phyloP scores from a whole-genome alignment of 2,797 vertebrate genomes.

The Falco naumanni region DNA sequence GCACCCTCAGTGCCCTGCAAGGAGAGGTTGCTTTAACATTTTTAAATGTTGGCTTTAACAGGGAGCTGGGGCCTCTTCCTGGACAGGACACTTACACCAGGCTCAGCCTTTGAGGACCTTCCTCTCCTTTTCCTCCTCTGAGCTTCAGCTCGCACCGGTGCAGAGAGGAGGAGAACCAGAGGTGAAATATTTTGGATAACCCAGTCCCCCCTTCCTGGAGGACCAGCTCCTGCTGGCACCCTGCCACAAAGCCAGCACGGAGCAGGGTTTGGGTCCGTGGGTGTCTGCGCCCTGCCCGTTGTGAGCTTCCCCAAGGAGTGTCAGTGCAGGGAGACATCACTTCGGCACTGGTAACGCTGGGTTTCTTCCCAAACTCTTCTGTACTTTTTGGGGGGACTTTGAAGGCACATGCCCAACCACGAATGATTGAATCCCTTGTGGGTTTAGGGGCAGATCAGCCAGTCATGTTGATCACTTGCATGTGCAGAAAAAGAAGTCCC shows the following conservation, averaged over 20 bases:
- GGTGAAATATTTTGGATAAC: not conserved
- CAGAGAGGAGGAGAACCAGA: not conserved
- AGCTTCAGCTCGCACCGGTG: not conserved
- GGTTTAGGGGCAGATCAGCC: not conserved
- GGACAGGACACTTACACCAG: not conserved
- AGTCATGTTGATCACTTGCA: not conserved
- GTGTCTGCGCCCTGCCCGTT: fast-evolving
- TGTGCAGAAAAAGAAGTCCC: not conserved
- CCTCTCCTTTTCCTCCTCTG: not conserved
- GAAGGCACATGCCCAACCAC: not conserved
- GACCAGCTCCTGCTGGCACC: not conserved
- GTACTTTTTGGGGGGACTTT: not conserved
- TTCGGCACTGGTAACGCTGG: not conserved
- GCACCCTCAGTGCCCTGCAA: not conserved
- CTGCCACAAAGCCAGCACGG: not conserved
- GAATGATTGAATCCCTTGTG: fast-evolving
- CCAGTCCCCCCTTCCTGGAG: not conserved
- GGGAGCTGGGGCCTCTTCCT: not conserved
- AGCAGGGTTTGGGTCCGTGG: not conserved
- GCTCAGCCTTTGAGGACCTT: not conserved
- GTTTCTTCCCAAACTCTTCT: not conserved
- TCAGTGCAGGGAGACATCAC: not conserved
- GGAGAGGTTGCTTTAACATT: not conserved
- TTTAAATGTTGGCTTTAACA: not conserved
- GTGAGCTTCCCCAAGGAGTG: not conserved